These are phyloP conservation scores for Aplidium turbinatum DNA, from an alignment of 23 tunicate genomes.

Conservation along the genomic window DNA sequence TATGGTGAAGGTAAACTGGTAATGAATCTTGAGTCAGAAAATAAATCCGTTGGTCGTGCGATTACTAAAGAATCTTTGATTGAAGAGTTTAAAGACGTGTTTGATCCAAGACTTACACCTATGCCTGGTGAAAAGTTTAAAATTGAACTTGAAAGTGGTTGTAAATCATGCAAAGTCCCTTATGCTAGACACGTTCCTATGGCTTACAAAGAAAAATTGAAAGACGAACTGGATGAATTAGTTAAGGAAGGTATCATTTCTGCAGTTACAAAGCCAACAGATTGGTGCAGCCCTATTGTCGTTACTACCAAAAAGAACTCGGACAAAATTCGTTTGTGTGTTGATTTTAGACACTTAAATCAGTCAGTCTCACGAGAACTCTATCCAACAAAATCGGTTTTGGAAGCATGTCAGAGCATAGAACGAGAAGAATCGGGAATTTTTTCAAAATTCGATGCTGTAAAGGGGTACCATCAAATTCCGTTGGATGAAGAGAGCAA, in stretches of 20 bases:
- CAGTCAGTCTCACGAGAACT: background rate
- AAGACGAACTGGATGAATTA: too few species aligned
- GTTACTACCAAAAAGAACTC: background rate
- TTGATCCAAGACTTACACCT: too few species aligned
- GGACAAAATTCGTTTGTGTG: conserved; percentile 14
- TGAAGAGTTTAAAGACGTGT: too few species aligned
- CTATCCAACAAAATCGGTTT: background rate
- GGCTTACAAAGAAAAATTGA: background rate
- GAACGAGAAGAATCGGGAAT: background rate
- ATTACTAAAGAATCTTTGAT: background rate
- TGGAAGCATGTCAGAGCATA: conserved; percentile 7
- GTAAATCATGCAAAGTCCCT: background rate
- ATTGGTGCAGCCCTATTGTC: too few species aligned
- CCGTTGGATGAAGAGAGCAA: conserved; percentile 11
- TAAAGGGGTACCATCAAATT: conserved; percentile 18
- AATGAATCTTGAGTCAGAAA: too few species aligned
- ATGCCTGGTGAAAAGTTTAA: conserved; percentile 1
- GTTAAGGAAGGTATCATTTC: too few species aligned
- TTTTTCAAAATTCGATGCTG: conserved; percentile 12
- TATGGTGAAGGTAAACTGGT: background rate
- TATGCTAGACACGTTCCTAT: background rate
- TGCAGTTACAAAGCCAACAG: too few species aligned
- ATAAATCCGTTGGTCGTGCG: too few species aligned
- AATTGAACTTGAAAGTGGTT: background rate
- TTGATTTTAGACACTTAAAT: conserved; percentile 12